Evolutionary conservation across 2,113 vertebrate species (phyloP).

Genomic region (Ictalurus furcatus): DNA sequence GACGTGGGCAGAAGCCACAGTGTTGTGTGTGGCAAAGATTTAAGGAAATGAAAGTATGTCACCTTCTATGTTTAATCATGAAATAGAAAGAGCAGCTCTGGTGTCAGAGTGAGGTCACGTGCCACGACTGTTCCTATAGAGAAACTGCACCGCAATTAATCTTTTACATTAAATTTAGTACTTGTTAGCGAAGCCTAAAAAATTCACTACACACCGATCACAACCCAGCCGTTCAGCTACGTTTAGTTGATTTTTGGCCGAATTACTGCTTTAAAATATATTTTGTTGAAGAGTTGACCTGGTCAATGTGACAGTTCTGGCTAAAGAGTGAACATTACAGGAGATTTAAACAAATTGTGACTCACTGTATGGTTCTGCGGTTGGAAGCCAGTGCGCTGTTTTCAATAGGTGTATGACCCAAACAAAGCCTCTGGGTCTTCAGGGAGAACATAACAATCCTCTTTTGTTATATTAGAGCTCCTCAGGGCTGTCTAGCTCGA

Average conservation of each 20-base stretch:
- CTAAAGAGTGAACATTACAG: neutral
- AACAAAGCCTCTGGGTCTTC: neutral
- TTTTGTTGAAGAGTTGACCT: neutral
- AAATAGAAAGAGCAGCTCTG: neutral
- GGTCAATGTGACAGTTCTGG: neutral
- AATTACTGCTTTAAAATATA: neutral
- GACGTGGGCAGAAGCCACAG: neutral
- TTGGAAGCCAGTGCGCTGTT: neutral
- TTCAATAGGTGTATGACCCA: neutral
- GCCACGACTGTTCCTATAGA: neutral
- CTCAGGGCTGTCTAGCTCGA: neutral
- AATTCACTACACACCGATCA: no score
- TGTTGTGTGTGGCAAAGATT: neutral
- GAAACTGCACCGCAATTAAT: neutral
- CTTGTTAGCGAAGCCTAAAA: neutral
- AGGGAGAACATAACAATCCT: neutral
- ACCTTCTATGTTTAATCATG: neutral
- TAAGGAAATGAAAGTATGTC: slow-evolving; percentile 3
- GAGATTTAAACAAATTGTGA: neutral
- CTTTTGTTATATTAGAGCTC: neutral
- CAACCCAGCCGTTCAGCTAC: neutral
- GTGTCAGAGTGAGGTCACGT: neutral
- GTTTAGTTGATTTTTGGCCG: neutral
- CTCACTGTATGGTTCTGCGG: neutral
- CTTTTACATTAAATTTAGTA: neutral